Evolutionary conservation across 2,113 vertebrate genomes (phyloP), one percentile per base, ranked within the genome.

Genomic region (Amblyopsis rosae): DNA sequence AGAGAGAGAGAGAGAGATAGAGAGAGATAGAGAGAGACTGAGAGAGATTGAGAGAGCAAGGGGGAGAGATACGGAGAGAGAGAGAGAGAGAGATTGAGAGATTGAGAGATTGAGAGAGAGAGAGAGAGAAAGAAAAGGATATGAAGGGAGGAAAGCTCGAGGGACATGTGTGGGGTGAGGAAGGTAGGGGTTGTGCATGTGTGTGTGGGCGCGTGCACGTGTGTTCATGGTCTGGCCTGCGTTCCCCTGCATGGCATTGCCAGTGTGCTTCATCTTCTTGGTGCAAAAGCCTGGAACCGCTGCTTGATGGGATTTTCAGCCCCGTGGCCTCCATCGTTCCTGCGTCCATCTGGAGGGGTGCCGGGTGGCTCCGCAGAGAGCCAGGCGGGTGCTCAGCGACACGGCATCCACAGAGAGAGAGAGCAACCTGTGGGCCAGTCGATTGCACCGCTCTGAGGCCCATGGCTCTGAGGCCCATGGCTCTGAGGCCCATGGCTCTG

Each of bases 281-380:
- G 90, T 81, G 88, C 90, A 89, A 77, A 80, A 83, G 84, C 80
- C 87, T 91, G 90, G 86, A 93, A 92, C 89, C 89, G 83, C 74
- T 54, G 85, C 87, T 92, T 92, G 91, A 92, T 93, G 85, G 90
- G 91, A 91, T 93, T 92, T 91, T 90, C 89, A 90, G 90, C 90
- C 87, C 89, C 63, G 75, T 92, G 87, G 89, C 90, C 86, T 89
- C 80, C 45, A 69, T 77, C 79, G 85, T 81, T 75, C 79, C 81
- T 82, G 76, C 81, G 82, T 88, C 87, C 83, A 88, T 89, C 87
- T 90, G 88, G 86, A 88, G 85, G 75, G 81, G 79, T 85, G 86
- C 84, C 80, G 83, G 69, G 75, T 84, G 81, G 83, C 84, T 63
- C 77, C 86, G 84, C 64, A 65, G 62, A 83, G 77, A 84, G 85